Base-by-base conservation (phyloP, 2,888 invertebrate genomes). In the Onchidella celtica region DNA sequence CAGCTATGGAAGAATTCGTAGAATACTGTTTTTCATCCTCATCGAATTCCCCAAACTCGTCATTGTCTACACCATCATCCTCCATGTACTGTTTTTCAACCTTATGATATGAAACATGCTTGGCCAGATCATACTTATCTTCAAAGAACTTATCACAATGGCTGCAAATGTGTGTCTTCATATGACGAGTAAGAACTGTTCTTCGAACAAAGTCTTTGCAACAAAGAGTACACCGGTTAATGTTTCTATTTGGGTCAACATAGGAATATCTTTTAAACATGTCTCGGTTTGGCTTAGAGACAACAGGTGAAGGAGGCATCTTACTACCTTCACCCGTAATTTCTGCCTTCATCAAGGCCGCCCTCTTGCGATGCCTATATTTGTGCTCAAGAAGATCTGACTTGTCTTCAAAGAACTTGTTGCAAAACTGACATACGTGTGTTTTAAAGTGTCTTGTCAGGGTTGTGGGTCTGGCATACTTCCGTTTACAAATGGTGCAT, bases 391-490 rank as follows among this genome's bases (percentile, higher is more conserved):
- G 59, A 11, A 81, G n/a, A 59, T 81, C 81, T 27, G 76, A 69
- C 40, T 81, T 81, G 61, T 81, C 81, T 27, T 66, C 61, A 63
- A 81, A 81, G 36, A 81, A 81, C 29, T 59, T 76, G 65, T 76
- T 76, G 59, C 81, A 81, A 57, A 69, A 76, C 11, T 76, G 70
- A 36, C 81, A 81, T 11, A 81, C 72, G 57, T 81, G 81, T 3
- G 81, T 81, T 34, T 76, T 77, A 24, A 81, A 76, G 36, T 81
- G 81, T 63, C 81, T 76, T n/a, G 81, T 81, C 21, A 81, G 63
- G 14, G 81, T 81, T 6, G 81, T 81, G 27, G 81, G 81, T 32
- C 81, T 69, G 24, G 81, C 81, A 76, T 81, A 81, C 29, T 81
- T 81, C 32, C 81, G 36, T 40, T 81, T 81, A 63, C 81, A 81